These are phyloP conservation scores for Micrasema minimum DNA, from an alignment of 1,140 invertebrate genomes.

Conservation along the genomic window DNA sequence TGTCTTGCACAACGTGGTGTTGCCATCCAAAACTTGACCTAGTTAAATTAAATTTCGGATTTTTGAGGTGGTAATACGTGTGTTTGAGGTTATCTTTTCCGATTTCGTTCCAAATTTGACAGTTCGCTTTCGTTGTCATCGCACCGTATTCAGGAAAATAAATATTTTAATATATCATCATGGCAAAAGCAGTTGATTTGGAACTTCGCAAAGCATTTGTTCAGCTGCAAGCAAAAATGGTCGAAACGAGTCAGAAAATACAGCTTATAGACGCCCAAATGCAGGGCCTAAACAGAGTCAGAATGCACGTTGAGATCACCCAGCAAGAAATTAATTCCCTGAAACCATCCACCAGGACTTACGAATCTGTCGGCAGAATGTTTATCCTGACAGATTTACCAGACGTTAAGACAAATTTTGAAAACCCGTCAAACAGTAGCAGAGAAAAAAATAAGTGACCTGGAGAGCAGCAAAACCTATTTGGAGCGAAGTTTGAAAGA, in stretches of 20 bases:
- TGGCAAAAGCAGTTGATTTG: slow-evolving; percentile 60
- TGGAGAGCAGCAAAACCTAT: slow-evolving; percentile 81
- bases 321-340: slow-evolving; percentile 69
- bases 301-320: slow-evolving; percentile 79
- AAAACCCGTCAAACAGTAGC: slow-evolving; percentile 70
- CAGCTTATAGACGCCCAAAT: slow-evolving; percentile 84
- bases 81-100: too few relatives aligned
- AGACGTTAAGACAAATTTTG: slow-evolving; percentile 74
- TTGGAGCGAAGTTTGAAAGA: slow-evolving; percentile 84
- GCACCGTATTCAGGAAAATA: too few relatives aligned
- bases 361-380: slow-evolving; percentile 86
- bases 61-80: too few relatives aligned
- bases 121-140: too few relatives aligned
- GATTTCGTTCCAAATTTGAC: too few relatives aligned
- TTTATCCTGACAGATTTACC: slow-evolving; percentile 79
- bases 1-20: too few relatives aligned
- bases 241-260: slow-evolving; percentile 83
- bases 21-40: too few relatives aligned
- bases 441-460: slow-evolving; percentile 77
- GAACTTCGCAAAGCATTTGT: slow-evolving; percentile 80
- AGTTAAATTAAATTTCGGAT: too few relatives aligned
- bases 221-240: slow-evolving; percentile 85
- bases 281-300: slow-evolving; percentile 73
- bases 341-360: slow-evolving; percentile 74
- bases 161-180: too few relatives aligned